phyloP scores from a whole-genome alignment of 64 coral and sea anemone species.

The Pocillopora damicornis region DNA sequence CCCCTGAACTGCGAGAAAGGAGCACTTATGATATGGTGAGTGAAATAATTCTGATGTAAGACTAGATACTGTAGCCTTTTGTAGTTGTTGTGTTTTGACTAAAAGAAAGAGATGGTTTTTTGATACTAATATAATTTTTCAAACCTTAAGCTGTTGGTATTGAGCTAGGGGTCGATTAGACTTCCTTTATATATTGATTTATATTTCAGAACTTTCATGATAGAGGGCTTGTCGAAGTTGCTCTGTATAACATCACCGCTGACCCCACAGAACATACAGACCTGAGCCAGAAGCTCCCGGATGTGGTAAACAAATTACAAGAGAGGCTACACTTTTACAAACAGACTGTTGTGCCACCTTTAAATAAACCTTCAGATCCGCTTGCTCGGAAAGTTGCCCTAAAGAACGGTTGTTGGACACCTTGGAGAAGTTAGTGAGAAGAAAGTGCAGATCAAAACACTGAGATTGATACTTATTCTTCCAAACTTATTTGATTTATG shows the following conservation, averaged over 20 bases:
- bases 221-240: slow-evolving; percentile 10
- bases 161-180: no score
- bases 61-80: no score
- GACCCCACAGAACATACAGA: slow-evolving; percentile 20
- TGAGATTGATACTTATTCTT: no score
- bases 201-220: neutral
- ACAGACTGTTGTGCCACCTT: neutral
- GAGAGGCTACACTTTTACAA: slow-evolving; percentile 16
- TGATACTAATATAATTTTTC: no score
- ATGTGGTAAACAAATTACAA: slow-evolving; percentile 9
- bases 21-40: slow-evolving; percentile 4
- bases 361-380: slow-evolving; percentile 21
- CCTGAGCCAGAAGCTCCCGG: slow-evolving; percentile 22
- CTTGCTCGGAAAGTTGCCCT: slow-evolving; percentile 6
- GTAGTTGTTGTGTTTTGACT: no score
- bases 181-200: no score
- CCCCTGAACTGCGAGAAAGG: slow-evolving; percentile 27
- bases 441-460: neutral
- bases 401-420: slow-evolving; percentile 32
- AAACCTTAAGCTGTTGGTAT: no score
- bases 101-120: no score
- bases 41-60: neutral
- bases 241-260: slow-evolving; percentile 40
- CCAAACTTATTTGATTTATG: no score
- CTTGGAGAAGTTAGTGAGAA: slow-evolving; percentile 4